These are phyloP conservation scores for Melieria crassipennis DNA, from an alignment of 2,888 invertebrate genomes.

Conservation along the genomic window DNA sequence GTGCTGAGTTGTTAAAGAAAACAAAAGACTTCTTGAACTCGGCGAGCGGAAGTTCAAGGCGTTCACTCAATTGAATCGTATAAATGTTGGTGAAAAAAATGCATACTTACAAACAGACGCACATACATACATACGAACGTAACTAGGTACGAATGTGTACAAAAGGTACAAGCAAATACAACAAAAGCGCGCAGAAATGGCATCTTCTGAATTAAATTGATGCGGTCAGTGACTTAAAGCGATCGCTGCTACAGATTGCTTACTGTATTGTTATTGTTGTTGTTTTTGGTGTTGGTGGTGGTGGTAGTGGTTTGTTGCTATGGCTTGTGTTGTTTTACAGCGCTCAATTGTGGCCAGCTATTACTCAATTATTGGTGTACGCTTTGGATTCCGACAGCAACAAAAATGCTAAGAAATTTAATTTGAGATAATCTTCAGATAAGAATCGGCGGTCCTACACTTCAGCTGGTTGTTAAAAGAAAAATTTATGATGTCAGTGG, in stretches of 20 bases:
- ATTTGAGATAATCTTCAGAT: too few species aligned
- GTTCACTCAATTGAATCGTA: slow-evolving; percentile 62
- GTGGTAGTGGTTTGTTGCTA: not conserved
- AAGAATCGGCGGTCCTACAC: too few species aligned
- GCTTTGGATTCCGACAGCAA: too few species aligned
- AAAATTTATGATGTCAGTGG: too few species aligned
- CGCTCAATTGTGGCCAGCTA: too few species aligned
- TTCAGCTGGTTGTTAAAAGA: too few species aligned
- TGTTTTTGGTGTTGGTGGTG: slow-evolving; percentile 7
- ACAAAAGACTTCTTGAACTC: slow-evolving; percentile 29
- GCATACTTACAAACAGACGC: not conserved
- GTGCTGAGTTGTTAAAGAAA: too few species aligned
- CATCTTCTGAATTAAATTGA: slow-evolving; percentile 13
- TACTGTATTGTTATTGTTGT: slow-evolving; percentile 4
- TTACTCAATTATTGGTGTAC: too few species aligned
- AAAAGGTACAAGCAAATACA: not conserved
- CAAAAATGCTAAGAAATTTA: too few species aligned
- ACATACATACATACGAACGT: slow-evolving; percentile 1
- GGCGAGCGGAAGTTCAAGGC: slow-evolving; percentile 61
- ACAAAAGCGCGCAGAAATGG: not conserved
- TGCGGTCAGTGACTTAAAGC: slow-evolving; percentile 31
- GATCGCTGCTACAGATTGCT: not conserved
- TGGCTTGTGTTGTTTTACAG: too few species aligned
- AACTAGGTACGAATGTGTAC: not conserved
- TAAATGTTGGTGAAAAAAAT: slow-evolving; percentile 48